Base-by-base conservation (phyloP, 2,113 vertebrate species). In the Ageneiosus marmoratus region DNA sequence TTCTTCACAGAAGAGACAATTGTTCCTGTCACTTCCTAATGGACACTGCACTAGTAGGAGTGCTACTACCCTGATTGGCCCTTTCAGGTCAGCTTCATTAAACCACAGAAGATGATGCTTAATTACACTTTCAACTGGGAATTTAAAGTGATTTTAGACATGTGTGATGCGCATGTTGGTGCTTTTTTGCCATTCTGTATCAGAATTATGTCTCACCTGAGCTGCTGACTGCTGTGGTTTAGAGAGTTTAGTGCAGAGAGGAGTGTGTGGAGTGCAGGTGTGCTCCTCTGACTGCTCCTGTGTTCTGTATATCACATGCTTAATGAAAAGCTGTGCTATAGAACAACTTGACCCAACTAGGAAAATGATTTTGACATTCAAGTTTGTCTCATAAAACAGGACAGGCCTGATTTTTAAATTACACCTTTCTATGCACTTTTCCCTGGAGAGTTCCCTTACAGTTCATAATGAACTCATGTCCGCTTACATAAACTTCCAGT, bases 21-120 rank as follows among this genome's bases (percentile, higher is more conserved):
- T 67, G 44, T 29, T 29, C 24, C 55, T 73, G 29, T 77, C 51
- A 2, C 3, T 41, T 51, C 79, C 34, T 74, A 81, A 74, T 74
- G 80, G n/a, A 55, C 44, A 62, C 32, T 79, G 56, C 32, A 20
- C 63, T 11, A 41, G 37, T 41, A 41, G 37, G 79, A 29, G 60
- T 53, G 58, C 24, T 65, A 32, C 65, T 32, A 29, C 7, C 50
- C 56, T 34, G 65, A 79, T 37, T 29, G 67, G n/a, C 2, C 80
- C 76, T 86, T 88, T 81, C 80, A 82, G 85, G 80, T 87, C 87
- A 55, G 77, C 79, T 58, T 85, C 70, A 41, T 84, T 86, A 80
- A 83, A 74, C 67, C 77, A 75, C 73, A 62, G 67, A 73, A 73
- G 78, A 82, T 73, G 58, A 69, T 63, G 84, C 82, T 83, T 74